Evolutionary conservation across 2,888 invertebrate species (phyloP), one percentile per base, ranked within the genome.

Genomic region (Clusia tigrina): DNA sequence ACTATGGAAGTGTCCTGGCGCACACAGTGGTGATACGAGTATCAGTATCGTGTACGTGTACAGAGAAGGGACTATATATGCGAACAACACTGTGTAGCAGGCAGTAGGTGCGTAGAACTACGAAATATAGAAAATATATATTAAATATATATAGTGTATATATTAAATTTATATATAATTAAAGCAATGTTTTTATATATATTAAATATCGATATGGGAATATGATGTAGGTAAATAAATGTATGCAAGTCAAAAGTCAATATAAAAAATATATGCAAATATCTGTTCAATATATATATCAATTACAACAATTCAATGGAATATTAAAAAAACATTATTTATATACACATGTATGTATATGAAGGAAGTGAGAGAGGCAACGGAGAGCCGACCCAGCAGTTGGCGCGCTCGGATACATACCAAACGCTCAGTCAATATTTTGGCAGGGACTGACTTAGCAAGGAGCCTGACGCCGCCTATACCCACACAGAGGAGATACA

Each of bases 391-490:
- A n/a, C n/a, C n/a, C n/a, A n/a, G n/a, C n/a, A n/a, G n/a, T n/a
- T n/a, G n/a, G n/a, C n/a, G n/a, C n/a, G n/a, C n/a, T n/a, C n/a
- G n/a, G 32, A 32, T 32, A 32, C 12, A 32, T 9, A 32, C 6
- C 6, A 9, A 32, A 9, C 32, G 32, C 6, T 32, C 32, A 32
- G 12, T 32, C 32, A 32, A 32, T 32, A 32, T 54, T n/a, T 26
- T 37, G 23, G 17, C 17, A 53, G 3, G 63, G 48, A 67, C 32
- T 32, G 32, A 12, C 6, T 32, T 32, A 32, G 32, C 32, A 32
- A 32, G 32, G 12, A 32, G n/a, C n/a, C n/a, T n/a, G n/a, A n/a
- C n/a, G n/a, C n/a, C n/a, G n/a, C n/a, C n/a, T n/a, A n/a, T n/a
- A n/a, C n/a, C n/a, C n/a, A n/a, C n/a, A n/a, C n/a, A n/a, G n/a